phyloP scores from a whole-genome alignment of 1,140 invertebrate genomes.

The Drosophila sp. region DNA sequence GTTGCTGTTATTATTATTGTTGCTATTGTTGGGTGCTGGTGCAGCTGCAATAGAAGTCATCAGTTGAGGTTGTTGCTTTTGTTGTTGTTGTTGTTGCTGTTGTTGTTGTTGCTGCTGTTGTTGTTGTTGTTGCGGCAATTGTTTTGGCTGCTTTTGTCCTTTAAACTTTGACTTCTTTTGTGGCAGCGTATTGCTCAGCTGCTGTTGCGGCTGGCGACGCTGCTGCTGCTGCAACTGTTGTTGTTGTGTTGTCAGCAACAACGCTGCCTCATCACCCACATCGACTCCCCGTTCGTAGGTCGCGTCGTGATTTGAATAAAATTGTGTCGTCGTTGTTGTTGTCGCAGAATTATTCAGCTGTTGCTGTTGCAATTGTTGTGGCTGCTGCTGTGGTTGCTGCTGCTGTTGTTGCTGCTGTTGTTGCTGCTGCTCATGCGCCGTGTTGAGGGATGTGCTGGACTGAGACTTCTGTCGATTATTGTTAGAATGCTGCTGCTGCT shows the following conservation, averaged over 20 bases:
- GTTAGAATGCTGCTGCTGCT: conserved; percentile 69
- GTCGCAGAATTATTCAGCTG: conserved; percentile 37
- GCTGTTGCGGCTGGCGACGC: conserved; percentile 45
- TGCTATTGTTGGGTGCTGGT: conserved; percentile 50
- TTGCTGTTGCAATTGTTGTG: conserved; percentile 28
- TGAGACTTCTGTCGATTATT: conserved; percentile 82
- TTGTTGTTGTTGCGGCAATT: conserved; percentile 60
- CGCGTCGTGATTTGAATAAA: conserved; percentile 70
- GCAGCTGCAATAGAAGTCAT: conserved; percentile 77
- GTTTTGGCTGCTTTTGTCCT: conserved; percentile 81
- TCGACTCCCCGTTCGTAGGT: conserved; percentile 76
- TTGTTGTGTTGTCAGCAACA: conserved; percentile 67
- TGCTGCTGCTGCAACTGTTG: conserved; percentile 56
- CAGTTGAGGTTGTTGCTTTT: conserved; percentile 37
- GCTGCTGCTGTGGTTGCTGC: conserved; percentile 42
- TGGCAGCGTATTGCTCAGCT: conserved; percentile 71
- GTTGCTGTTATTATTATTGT: conserved; percentile 52
- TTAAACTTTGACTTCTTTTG: conserved; percentile 79
- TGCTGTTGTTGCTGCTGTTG: conserved; percentile 55
- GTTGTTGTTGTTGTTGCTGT: conserved; percentile 34
- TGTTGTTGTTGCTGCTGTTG: conserved; percentile 35
- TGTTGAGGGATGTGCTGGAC: conserved; percentile 77
- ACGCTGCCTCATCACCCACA: conserved; percentile 76
- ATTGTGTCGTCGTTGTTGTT: conserved; percentile 64
- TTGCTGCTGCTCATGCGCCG: conserved; percentile 69